Percentiles rank a stretch among this genome's conserved stretches.
phyloP scores from a whole-genome alignment of 30 jellyfish, hydroid and myxozoan genomes.

The Aurelia aurita complex sp. Pacific region DNA sequence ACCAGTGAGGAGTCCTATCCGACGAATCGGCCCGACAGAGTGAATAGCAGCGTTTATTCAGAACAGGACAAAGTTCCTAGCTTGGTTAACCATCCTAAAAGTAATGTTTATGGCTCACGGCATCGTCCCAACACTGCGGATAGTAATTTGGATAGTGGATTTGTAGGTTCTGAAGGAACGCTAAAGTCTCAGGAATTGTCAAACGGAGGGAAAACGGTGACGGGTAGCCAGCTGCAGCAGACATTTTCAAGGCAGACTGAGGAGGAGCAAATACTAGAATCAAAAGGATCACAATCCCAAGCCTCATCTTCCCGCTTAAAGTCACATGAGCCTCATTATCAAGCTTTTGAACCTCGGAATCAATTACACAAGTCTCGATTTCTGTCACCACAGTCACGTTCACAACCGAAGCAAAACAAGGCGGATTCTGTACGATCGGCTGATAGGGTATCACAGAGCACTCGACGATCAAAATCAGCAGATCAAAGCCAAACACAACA shows the following conservation, averaged over 20 bases:
- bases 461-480: neutral
- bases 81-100: constrained; percentile 47
- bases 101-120: constrained; percentile 40
- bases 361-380: neutral
- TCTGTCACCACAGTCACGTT: too few species aligned
- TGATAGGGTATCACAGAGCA: neutral
- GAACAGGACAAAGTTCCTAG: constrained; percentile 77
- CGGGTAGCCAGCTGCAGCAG: neutral
- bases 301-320: neutral
- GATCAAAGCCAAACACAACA: neutral
- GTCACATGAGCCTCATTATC: neutral
- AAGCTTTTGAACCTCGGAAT: neutral
- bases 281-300: too few species aligned
- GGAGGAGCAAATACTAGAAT: neutral
- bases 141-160: constrained; percentile 75
- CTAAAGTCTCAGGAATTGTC: constrained; percentile 61
- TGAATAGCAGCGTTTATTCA: constrained; percentile 68
- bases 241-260: neutral
- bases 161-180: constrained; percentile 84
- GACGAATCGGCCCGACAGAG: constrained; percentile 49
- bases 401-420: neutral
- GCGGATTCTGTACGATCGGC: neutral
- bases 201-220: constrained; percentile 6
- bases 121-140: constrained; percentile 82
- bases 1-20: constrained; percentile 60